phyloP scores from a whole-genome alignment of 2,797 vertebrate species.

The Tokudaia tokunoshimensis region DNA sequence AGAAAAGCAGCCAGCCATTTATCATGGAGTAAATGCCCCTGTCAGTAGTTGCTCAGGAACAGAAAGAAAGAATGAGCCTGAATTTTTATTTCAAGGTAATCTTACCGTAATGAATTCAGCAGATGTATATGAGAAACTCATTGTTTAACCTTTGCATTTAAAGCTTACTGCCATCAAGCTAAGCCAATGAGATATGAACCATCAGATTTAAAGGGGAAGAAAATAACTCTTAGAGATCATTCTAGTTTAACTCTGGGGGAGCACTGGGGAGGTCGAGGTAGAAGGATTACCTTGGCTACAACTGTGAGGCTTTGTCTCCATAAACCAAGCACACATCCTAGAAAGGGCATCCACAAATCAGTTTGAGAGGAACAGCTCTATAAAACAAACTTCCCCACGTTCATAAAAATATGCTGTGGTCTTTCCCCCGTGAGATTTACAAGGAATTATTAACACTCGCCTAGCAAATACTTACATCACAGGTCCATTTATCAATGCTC shows the following conservation, averaged over 20 bases:
- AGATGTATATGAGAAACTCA: background rate
- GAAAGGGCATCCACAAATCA: conserved; percentile 1
- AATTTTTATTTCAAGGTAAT: background rate
- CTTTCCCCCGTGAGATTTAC: background rate
- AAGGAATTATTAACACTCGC: background rate
- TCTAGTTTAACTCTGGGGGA: background rate
- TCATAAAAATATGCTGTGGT: background rate
- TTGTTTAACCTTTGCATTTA: conserved; percentile 39
- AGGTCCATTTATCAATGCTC: background rate
- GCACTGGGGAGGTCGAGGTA: background rate
- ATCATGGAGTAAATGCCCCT: conserved; percentile 34
- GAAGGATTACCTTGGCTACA: background rate
- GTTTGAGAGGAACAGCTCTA: background rate
- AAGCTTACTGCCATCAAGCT: background rate
- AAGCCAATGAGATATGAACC: conserved; percentile 12
- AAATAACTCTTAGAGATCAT: background rate
- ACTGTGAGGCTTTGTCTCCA: background rate
- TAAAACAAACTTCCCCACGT: background rate
- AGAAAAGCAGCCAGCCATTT: conserved; percentile 61
- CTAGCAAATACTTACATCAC: background rate
- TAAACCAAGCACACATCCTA: background rate
- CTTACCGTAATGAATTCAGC: background rate
- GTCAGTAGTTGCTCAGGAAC: background rate
- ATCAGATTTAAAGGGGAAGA: background rate
- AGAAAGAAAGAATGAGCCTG: background rate